phyloP scores from a whole-genome alignment of 2,888 invertebrate species.

The Loripinus fragilis region DNA sequence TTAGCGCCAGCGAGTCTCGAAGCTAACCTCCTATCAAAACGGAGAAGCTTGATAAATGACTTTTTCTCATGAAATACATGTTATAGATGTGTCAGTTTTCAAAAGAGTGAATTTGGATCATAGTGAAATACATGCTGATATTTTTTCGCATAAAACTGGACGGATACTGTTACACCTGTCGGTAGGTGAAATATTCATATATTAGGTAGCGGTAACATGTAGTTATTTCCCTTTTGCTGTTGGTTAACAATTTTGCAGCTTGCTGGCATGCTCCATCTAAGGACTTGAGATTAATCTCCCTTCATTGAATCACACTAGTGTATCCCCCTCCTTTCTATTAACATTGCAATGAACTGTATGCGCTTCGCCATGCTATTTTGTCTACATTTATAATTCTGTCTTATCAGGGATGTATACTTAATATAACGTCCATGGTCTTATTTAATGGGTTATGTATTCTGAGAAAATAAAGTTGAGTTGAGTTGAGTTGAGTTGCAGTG shows the following conservation, averaged over 20 bases:
- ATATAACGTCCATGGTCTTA: too few relatives aligned
- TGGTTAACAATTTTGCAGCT: too few relatives aligned
- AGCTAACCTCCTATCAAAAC: conserved; percentile 33
- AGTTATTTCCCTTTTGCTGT: neutral
- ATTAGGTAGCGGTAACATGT: neutral
- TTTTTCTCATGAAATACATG: conserved; percentile 37
- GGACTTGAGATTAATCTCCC: neutral
- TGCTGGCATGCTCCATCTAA: neutral
- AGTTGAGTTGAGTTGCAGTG: too few relatives aligned
- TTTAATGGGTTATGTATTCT: too few relatives aligned
- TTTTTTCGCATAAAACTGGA: neutral
- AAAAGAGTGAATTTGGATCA: neutral
- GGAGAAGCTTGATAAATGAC: conserved; percentile 52
- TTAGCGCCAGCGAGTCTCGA: conserved; percentile 50
- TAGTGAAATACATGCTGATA: neutral
- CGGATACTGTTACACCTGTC: neutral
- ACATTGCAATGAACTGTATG: too few relatives aligned
- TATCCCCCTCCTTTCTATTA: too few relatives aligned
- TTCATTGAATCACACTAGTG: too few relatives aligned
- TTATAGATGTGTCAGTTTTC: neutral
- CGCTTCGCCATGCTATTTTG: too few relatives aligned
- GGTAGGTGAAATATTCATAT: neutral
- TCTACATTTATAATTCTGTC: too few relatives aligned
- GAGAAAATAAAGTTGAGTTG: too few relatives aligned
- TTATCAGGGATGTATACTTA: too few relatives aligned